These are phyloP conservation scores for Dasypolia templi DNA, from an alignment of 2,888 invertebrate genomes.

Conservation along the genomic window DNA sequence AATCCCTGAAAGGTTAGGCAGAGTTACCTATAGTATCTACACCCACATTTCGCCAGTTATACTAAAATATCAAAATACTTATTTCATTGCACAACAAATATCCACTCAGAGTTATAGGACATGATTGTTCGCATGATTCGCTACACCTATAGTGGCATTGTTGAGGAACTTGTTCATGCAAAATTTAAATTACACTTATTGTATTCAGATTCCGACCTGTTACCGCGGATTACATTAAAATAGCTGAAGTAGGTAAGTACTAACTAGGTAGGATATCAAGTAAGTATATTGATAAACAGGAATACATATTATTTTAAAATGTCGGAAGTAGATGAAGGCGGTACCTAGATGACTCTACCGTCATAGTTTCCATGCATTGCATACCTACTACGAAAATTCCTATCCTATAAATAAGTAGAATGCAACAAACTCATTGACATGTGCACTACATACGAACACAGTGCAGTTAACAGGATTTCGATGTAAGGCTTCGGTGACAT, in stretches of 20 bases:
- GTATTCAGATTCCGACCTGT: constrained; percentile 75
- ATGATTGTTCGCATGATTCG: constrained; percentile 58
- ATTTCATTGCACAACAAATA: constrained; percentile 21
- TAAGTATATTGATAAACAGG: neutral
- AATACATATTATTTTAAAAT: constrained; percentile 4
- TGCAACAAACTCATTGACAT: constrained; percentile 38
- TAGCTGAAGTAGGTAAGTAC: constrained; percentile 15
- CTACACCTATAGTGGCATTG: constrained; percentile 55
- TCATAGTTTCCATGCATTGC: neutral
- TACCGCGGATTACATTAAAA: constrained; percentile 47
- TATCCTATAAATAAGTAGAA: neutral
- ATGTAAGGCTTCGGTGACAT: constrained; percentile 79
- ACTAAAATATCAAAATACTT: constrained; percentile 15
- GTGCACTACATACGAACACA: constrained; percentile 52
- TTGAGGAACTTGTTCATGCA: constrained; percentile 57
- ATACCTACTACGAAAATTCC: neutral
- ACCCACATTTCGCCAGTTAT: neutral
- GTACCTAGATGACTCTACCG: neutral
- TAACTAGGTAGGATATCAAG: constrained; percentile 14
- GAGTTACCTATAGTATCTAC: neutral
- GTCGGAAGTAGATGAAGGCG: neutral
- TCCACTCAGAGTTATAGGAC: constrained; percentile 25
- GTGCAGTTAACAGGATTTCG: constrained; percentile 79
- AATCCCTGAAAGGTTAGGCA: neutral
- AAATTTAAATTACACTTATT: constrained; percentile 71